Conservation (phyloP, 2,888 invertebrate genomes). For the Druceiella hillmani region DNA sequence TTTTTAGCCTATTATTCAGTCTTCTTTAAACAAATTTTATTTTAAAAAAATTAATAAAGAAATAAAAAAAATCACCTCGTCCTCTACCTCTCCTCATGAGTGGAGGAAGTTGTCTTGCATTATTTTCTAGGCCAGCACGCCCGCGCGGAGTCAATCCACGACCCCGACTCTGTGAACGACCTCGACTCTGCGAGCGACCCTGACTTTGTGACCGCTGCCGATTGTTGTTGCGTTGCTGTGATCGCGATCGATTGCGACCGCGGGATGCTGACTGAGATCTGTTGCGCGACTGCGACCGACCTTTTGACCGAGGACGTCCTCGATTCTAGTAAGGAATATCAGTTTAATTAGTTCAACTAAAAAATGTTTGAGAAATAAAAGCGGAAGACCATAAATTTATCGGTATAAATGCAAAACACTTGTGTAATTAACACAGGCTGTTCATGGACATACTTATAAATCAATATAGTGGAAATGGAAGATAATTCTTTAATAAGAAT, state of each 20-base stretch:
- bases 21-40: slow-evolving; percentile 9
- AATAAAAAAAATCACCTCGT: not conserved
- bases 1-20: no score
- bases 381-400: no score
- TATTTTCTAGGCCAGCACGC: slow-evolving; percentile 38
- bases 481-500: no score
- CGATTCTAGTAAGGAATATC: no score
- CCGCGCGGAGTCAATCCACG: slow-evolving; percentile 39
- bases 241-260: no score
- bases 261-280: slow-evolving; percentile 29
- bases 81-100: slow-evolving; percentile 29
- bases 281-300: slow-evolving; percentile 23
- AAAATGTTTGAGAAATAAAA: no score
- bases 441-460: no score
- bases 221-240: slow-evolving; percentile 30
- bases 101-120: slow-evolving; percentile 32
- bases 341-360: no score
- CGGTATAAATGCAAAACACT: no score
- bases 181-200: slow-evolving; percentile 23
- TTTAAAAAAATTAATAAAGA: not conserved
- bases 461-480: no score
- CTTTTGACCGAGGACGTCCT: no score
- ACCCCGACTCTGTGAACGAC: slow-evolving; percentile 26
- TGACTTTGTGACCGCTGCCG: slow-evolving; percentile 20
- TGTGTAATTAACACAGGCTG: no score